These are phyloP conservation scores for Drosophila rubida DNA, from an alignment of 2,888 invertebrate species.

Conservation along the genomic window DNA sequence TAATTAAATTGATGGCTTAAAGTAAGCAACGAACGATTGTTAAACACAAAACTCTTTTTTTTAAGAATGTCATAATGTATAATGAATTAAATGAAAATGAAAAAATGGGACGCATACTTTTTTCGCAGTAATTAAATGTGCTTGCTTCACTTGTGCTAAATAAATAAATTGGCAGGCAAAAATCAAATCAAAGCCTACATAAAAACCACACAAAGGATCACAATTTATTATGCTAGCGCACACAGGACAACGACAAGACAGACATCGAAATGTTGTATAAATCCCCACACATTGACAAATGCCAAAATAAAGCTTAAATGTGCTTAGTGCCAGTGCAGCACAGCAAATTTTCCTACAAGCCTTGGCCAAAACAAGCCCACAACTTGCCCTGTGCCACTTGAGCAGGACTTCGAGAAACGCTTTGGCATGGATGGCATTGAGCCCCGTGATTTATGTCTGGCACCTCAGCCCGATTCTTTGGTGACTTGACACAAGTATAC, in stretches of 20 bases:
- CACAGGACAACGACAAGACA: conserved; percentile 8
- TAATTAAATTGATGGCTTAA: conserved; percentile 65
- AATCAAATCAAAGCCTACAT: conserved; percentile 70
- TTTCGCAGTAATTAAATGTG: conserved; percentile 21
- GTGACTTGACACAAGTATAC: conserved; percentile 52
- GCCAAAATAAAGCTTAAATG: conserved; percentile 78
- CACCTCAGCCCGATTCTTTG: conserved; percentile 49
- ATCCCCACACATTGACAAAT: conserved; percentile 77
- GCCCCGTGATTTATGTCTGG: conserved; percentile 67
- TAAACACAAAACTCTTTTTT: conserved; percentile 60
- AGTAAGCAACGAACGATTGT: conserved; percentile 31
- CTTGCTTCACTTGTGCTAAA: conserved; percentile 51
- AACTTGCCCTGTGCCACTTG: conserved; percentile 23
- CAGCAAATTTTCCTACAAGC: conserved; percentile 31
- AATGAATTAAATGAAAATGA: conserved; percentile 1
- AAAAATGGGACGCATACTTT: conserved; percentile 8
- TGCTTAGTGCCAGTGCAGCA: conserved; percentile 59
- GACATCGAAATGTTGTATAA: conserved; percentile 63
- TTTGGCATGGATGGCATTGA: conserved; percentile 50
- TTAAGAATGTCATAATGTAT: conserved; percentile 15
- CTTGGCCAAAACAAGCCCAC: conserved; percentile 36
- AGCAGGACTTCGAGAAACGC: conserved; percentile 33
- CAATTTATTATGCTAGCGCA: conserved; percentile 67
- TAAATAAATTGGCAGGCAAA: conserved; percentile 62
- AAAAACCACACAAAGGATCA: conserved; percentile 67